These are phyloP conservation scores for Antheraea pernyi DNA, from an alignment of 1,140 invertebrate species.

Conservation along the genomic window DNA sequence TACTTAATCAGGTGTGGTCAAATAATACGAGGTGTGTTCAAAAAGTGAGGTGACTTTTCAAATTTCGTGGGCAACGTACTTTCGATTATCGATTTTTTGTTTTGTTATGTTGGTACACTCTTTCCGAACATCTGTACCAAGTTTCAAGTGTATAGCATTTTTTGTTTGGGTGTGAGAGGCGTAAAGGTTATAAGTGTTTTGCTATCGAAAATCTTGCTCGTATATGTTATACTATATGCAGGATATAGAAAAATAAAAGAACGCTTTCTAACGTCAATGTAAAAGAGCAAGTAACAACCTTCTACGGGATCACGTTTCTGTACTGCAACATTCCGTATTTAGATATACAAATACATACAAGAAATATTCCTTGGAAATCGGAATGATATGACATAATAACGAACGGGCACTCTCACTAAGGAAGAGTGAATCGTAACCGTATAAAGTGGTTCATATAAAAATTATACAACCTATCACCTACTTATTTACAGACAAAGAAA, in stretches of 20 bases:
- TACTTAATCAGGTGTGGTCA: too few species aligned
- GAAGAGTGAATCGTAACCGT: constrained; percentile 22
- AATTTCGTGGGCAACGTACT: too few species aligned
- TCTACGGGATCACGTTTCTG: neutral
- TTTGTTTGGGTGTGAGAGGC: too few species aligned
- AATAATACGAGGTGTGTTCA: too few species aligned
- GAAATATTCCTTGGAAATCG: neutral
- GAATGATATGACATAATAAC: constrained; percentile 24
- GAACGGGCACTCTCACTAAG: constrained; percentile 20
- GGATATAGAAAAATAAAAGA: neutral
- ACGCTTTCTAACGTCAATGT: neutral
- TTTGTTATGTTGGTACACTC: too few species aligned
- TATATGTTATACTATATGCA: too few species aligned
- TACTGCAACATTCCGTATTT: neutral
- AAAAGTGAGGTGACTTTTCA: too few species aligned
- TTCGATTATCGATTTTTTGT: too few species aligned
- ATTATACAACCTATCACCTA: constrained; percentile 24
- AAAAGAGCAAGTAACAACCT: neutral
- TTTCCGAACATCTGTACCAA: too few species aligned
- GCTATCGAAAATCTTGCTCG: too few species aligned
- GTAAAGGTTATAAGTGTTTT: too few species aligned
- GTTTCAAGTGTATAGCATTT: too few species aligned
- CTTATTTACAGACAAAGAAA: constrained; percentile 22
- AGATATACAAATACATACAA: neutral
- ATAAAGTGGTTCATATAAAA: constrained; percentile 18